Evolutionary conservation across 2,797 vertebrate genomes (phyloP).

Genomic region (Spheniscus humboldti): DNA sequence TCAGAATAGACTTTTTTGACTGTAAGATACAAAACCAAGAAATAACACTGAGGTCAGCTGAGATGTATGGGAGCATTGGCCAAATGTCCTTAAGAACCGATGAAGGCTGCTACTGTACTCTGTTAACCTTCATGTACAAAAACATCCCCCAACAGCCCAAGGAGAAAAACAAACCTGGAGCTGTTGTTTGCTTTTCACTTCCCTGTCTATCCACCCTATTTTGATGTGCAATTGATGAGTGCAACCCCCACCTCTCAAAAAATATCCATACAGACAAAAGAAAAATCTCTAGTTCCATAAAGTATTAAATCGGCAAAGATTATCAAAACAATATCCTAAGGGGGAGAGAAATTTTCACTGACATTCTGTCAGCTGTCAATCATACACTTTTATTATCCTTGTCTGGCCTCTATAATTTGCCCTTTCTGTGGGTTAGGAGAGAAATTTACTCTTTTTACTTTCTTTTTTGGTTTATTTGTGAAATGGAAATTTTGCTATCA

Average conservation of each 20-base stretch:
- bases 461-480: background rate
- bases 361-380: constrained; percentile 57
- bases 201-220: constrained; percentile 6
- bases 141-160: constrained; percentile 23
- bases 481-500: background rate
- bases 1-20: background rate
- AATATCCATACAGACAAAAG: background rate
- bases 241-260: constrained; percentile 12
- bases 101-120: background rate
- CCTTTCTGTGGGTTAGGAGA: background rate
- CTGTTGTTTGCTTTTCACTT: constrained; percentile 59
- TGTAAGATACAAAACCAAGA: background rate
- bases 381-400: constrained; percentile 51
- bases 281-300: constrained; percentile 1
- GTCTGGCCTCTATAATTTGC: constrained; percentile 47
- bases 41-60: background rate
- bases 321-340: constrained; percentile 64
- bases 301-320: constrained; percentile 49
- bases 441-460: background rate
- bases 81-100: constrained; percentile 12
- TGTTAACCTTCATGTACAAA: constrained; percentile 47
- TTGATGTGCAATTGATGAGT: constrained; percentile 53
- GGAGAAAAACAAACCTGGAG: constrained; percentile 60
- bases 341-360: constrained; percentile 36
- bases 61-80: background rate